A percentile compares a stretch with the other conserved stretches of the same genome.
Evolutionary conservation across 2,888 invertebrate genomes (phyloP).

Genomic region (Eupithecia exiguata): DNA sequence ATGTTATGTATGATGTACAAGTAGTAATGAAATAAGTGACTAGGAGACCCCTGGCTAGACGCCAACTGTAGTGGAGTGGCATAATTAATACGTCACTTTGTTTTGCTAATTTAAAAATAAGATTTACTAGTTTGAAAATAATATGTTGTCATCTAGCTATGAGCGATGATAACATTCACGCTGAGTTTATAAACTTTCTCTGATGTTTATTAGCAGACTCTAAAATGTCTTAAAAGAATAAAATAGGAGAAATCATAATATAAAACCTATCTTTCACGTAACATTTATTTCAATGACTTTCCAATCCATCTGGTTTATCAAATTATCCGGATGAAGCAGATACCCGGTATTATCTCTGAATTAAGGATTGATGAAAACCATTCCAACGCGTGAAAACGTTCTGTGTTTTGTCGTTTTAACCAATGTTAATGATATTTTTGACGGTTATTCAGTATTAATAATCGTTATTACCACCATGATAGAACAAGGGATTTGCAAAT

Average conservation of each 20-base stretch:
- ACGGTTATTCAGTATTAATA: neutral
- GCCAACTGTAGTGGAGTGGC: conserved; percentile 53
- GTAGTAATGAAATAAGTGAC: conserved; percentile 43
- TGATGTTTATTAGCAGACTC: neutral
- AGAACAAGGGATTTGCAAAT: conserved; percentile 7
- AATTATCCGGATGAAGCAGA: neutral
- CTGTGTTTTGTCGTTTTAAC: too few species aligned
- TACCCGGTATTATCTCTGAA: neutral
- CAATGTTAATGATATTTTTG: too few species aligned
- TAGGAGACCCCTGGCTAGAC: conserved; percentile 53
- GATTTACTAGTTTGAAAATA: conserved; percentile 1
- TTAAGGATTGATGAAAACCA: neutral
- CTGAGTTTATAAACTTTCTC: conserved; percentile 3
- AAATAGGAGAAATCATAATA: neutral
- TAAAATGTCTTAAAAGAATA: neutral
- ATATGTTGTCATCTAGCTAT: neutral
- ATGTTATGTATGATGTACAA: conserved; percentile 54
- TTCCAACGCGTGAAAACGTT: neutral
- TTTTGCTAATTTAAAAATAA: conserved; percentile 32
- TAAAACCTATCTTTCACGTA: neutral
- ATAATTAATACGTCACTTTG: conserved; percentile 42
- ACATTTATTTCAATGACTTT: neutral
- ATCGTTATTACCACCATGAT: neutral
- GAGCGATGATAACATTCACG: neutral
- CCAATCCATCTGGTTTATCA: neutral